Base-by-base conservation (phyloP, 2,888 invertebrate species). In the Rambutsinella grinnellia region DNA sequence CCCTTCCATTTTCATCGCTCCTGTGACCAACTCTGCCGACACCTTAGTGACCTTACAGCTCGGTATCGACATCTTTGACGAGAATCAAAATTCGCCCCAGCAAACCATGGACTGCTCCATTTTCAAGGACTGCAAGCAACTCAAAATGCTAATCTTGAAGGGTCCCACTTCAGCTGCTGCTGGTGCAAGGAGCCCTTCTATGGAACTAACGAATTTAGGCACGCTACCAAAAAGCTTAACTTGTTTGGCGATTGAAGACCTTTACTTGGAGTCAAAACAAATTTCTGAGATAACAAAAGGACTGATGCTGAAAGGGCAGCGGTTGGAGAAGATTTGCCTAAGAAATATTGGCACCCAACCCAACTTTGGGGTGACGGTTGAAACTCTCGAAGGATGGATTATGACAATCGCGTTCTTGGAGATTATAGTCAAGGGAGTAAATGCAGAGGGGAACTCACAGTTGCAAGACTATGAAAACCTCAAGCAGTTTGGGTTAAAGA, bases 91-190 rank as follows among this genome's bases (percentile, higher is more conserved):
- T 8, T 3, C 0, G 1, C 15, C 24, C 0, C n/a, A n/a, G n/a
- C n/a, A n/a, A n/a, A n/a, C n/a, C n/a, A 44, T 69, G 2, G 61
- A 69, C 21, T 69, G 69, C 19, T 21, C 60, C 27, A 28, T 69
- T 24, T 69, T 69, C 17, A 61, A 44, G 53, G 21, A 44, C 15
- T 69, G 69, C 27, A 3, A 6, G 24, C 60, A 61, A 6, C 36
- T 69, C 53, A 36, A 61, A 51, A 61, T 69, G 61, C 19, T 69
- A n/a, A 61, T 61, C 53, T 54, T 69, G 21, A 24, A 19, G 1
- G 69, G 69, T 36, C 36, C 67, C n/a, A 13, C 47, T 49, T 6
- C 27, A 17, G 1, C 53, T 26, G 58, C 21, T 3, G 21, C 13
- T 6, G 58, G 15, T 23, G 19, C 2, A 0, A 49, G 54, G n/a